Percentiles rank a stretch among this genome's conserved stretches.
Conservation (phyloP, 2,113 vertebrate species). For the Callaeas wilsoni region DNA sequence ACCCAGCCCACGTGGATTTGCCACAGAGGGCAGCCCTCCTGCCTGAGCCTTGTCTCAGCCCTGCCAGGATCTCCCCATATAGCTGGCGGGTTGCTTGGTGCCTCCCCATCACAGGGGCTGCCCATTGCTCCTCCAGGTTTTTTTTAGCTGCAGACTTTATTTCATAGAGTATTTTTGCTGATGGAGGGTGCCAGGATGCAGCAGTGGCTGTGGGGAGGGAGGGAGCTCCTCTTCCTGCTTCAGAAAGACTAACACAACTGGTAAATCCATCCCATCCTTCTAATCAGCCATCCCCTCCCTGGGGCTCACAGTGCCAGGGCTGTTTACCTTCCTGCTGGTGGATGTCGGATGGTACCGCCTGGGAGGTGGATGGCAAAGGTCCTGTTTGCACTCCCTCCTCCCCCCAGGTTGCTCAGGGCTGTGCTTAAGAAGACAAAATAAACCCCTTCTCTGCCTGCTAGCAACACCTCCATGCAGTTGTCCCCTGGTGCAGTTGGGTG, state of each 20-base stretch:
- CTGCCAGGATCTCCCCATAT: background rate
- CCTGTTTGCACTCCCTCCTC: background rate
- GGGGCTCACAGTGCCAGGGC: background rate
- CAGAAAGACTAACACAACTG: background rate
- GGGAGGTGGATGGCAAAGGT: background rate
- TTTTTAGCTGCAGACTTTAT: background rate
- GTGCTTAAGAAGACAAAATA: background rate
- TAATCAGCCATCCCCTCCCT: background rate
- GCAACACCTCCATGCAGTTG: background rate
- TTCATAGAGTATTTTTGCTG: background rate
- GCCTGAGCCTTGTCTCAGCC: background rate
- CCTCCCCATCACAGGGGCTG: background rate
- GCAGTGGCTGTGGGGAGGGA: background rate
- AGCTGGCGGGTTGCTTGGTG: rapidly evolving
- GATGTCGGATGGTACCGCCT: background rate
- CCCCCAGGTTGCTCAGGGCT: background rate
- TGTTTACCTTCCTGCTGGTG: background rate
- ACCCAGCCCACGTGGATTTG: rapidly evolving
- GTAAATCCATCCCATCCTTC: background rate
- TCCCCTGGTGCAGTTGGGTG: background rate
- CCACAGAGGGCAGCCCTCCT: background rate
- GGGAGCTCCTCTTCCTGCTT: background rate
- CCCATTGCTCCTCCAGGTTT: background rate
- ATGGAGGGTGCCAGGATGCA: background rate
- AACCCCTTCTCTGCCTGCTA: background rate